Conservation (phyloP, 2,888 invertebrate genomes). For the Encarsia formosa region DNA sequence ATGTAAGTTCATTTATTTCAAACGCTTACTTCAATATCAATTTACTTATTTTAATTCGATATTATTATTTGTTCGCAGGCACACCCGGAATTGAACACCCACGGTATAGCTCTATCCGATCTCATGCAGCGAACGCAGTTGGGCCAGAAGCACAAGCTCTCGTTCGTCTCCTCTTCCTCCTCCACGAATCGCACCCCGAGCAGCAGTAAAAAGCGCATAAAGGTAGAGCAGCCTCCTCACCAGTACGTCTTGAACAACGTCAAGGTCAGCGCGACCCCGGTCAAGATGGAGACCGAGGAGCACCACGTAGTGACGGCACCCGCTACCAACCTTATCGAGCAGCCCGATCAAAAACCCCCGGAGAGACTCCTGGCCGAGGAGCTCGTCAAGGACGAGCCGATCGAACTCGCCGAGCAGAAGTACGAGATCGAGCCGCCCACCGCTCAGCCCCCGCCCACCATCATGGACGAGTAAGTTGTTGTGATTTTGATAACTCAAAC, state of each 20-base stretch:
- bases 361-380: slow-evolving; percentile 13
- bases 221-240: slow-evolving; percentile 29
- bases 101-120: slow-evolving; percentile 72
- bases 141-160: slow-evolving; percentile 54
- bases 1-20: slow-evolving; percentile 59
- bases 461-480: slow-evolving; percentile 25
- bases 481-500: not conserved
- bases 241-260: slow-evolving; percentile 4
- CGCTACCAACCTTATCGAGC: too few relatives aligned
- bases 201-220: slow-evolving; percentile 50
- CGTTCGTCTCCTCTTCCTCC: slow-evolving; percentile 51
- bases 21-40: not conserved
- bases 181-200: slow-evolving; percentile 54
- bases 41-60: not conserved
- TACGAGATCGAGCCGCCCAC: slow-evolving; percentile 26
- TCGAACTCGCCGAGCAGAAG: slow-evolving; percentile 30
- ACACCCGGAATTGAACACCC: slow-evolving; percentile 72
- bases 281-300: slow-evolving; percentile 43
- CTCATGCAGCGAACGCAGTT: slow-evolving; percentile 56
- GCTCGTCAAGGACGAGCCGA: slow-evolving; percentile 40
- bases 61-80: too few relatives aligned
- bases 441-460: slow-evolving; percentile 16
- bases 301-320: slow-evolving; percentile 28
- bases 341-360: slow-evolving; percentile 34
- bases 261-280: slow-evolving; percentile 8